Evolutionary conservation across 2,113 vertebrate genomes (phyloP), one percentile per base, ranked within the genome.

Genomic region (Prunella himalayana): DNA sequence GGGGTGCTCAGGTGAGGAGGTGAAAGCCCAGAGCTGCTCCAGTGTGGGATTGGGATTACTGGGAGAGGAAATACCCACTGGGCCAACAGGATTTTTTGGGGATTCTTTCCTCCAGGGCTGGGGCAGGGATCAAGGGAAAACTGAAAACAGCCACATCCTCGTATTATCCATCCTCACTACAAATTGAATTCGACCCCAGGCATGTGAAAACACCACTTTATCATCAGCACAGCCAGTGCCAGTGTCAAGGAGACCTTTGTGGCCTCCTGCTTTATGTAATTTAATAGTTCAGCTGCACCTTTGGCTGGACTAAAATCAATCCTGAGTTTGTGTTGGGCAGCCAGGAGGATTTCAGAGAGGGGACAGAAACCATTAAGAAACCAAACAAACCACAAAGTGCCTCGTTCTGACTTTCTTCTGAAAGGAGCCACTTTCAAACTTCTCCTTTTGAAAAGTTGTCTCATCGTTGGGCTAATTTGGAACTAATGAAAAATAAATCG

Each of bases 381-480:
- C 90, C 95, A 95, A 93, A 87, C 92, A 93, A 95, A 93, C 94
- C 94, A 49, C 92, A 82, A 72, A 95, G 92, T 91, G 53, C 92
- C 90, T 84, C 23, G 0, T 86, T 91, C 68, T 57, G 69, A 84
- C 41, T 79, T 90, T 89, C 81, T 44, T 70, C 85, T 72, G 87
- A 82, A 68, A 82, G 84, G 14, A 47, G 44, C 82, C 0, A 0
- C 87, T 93, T 64, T 44, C 81, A 63, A 49, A 72, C 78, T 49
- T 85, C 90, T 82, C 77, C 60, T 84, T 94, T 93, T 80, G 88
- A 90, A 82, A 93, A 88, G 85, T n/a, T 28, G 51, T 82, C 90
- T 91, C 84, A 50, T 84, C 69, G 0, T 35, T 11, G 65, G 77
- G 59, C n/a, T 88, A 18, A 75, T 84, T 92, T 68, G 53, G 51